Evolutionary conservation across 1,140 invertebrate genomes (phyloP).

Genomic region (Leptinotarsa defecta): DNA sequence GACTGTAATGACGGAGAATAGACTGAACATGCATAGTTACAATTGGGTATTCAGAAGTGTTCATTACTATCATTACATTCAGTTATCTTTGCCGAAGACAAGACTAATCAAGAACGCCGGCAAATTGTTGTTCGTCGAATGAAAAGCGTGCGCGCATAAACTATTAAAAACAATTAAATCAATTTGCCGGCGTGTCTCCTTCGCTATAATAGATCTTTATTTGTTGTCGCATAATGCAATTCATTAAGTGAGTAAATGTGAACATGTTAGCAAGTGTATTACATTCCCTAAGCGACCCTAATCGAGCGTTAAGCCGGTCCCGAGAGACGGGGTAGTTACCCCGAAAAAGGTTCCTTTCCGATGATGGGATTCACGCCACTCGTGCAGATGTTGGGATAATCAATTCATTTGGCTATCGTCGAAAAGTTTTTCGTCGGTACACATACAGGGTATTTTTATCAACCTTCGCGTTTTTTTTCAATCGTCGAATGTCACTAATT

Average conservation of each 20-base stretch:
- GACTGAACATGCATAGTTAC: no score
- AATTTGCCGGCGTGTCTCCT: conserved; percentile 4
- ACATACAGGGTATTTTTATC: no score
- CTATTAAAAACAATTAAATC: conserved; percentile 22
- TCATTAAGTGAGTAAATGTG: conserved; percentile 49
- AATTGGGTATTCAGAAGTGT: no score
- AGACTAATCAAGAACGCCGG: neutral
- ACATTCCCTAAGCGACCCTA: conserved; percentile 49
- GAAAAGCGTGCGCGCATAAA: neutral
- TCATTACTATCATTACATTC: no score
- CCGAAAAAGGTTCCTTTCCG: conserved; percentile 30
- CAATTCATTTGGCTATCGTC: conserved; percentile 35
- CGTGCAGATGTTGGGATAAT: conserved; percentile 44
- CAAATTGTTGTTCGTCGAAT: neutral
- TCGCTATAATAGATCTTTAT: conserved; percentile 29
- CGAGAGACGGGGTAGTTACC: conserved; percentile 44
- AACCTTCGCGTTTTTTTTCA: no score
- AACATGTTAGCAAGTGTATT: conserved; percentile 53
- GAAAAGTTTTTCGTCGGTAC: neutral
- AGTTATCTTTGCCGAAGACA: neutral
- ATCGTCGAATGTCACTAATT: no score
- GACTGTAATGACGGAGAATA: no score
- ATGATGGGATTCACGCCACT: conserved; percentile 33
- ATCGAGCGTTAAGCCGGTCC: conserved; percentile 51
- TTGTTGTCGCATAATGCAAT: conserved; percentile 48